Evolutionary conservation across 2,113 vertebrate genomes (phyloP).

Genomic region (Podarcis raffonei): DNA sequence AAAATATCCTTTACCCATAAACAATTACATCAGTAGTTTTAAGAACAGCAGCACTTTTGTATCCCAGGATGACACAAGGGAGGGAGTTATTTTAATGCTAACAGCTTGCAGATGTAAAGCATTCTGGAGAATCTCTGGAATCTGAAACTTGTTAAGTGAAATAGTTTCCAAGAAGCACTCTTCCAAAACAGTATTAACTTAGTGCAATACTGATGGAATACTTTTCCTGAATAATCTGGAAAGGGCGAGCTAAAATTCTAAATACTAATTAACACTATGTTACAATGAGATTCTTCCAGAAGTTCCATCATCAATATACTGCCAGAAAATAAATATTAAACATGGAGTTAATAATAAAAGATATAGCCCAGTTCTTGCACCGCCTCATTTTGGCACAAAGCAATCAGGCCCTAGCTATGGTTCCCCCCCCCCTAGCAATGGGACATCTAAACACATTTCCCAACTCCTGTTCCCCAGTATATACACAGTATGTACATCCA

Average conservation of each 20-base stretch:
- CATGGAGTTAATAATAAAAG: not conserved
- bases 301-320: not conserved
- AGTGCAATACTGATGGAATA: not conserved
- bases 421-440: no score
- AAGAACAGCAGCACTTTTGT: not conserved
- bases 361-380: not conserved
- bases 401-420: no score
- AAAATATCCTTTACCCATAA: not conserved
- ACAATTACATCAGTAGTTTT: not conserved
- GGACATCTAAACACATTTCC: no score
- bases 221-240: not conserved
- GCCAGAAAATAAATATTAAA: not conserved
- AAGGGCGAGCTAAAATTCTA: not conserved
- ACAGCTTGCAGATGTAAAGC: not conserved
- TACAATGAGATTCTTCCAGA: not conserved
- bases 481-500: no score
- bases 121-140: conserved; percentile 2
- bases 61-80: not conserved
- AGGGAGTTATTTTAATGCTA: not conserved
- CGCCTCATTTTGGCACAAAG: not conserved
- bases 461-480: no score
- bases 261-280: not conserved
- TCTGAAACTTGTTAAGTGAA: not conserved
- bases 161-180: not conserved
- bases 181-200: not conserved